Conservation (phyloP, 2,113 vertebrate species). For the Leuciscus idus region DNA sequence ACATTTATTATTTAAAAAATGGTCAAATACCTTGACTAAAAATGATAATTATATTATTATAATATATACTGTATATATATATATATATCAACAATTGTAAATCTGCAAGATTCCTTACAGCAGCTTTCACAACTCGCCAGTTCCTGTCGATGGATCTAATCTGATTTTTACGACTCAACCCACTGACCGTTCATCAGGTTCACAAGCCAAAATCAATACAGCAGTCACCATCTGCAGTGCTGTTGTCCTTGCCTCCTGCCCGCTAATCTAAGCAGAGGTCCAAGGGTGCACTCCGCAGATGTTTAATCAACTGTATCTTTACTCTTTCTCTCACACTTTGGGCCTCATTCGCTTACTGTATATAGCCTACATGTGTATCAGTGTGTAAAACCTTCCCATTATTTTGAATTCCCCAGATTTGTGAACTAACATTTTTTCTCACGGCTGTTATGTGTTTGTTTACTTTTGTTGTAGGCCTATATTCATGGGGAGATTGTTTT, state of each 20-base stretch:
- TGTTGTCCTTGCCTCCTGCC: slow-evolving; percentile 48
- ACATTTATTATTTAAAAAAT: no score
- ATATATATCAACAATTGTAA: not conserved
- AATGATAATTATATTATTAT: no score
- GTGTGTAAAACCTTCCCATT: not conserved
- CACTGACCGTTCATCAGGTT: slow-evolving; percentile 37
- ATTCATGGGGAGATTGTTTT: not conserved
- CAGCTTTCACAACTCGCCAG: not conserved
- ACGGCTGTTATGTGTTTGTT: not conserved
- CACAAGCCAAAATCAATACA: slow-evolving; percentile 53
- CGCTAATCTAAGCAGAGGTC: slow-evolving; percentile 38
- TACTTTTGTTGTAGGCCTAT: not conserved
- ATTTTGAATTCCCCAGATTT: not conserved
- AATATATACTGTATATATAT: not conserved
- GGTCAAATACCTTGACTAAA: no score
- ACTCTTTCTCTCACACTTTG: not conserved
- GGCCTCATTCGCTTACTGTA: not conserved
- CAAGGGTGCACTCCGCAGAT: slow-evolving; percentile 44
- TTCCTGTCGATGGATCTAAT: slow-evolving; percentile 7
- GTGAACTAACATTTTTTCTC: not conserved
- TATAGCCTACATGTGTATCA: not conserved
- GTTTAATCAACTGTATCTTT: slow-evolving; percentile 10
- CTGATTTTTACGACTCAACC: slow-evolving; percentile 11
- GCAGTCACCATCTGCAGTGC: slow-evolving; percentile 46
- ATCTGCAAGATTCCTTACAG: not conserved